These are phyloP conservation scores for Arion vulgaris DNA, from an alignment of 1,140 invertebrate genomes.

Conservation along the genomic window DNA sequence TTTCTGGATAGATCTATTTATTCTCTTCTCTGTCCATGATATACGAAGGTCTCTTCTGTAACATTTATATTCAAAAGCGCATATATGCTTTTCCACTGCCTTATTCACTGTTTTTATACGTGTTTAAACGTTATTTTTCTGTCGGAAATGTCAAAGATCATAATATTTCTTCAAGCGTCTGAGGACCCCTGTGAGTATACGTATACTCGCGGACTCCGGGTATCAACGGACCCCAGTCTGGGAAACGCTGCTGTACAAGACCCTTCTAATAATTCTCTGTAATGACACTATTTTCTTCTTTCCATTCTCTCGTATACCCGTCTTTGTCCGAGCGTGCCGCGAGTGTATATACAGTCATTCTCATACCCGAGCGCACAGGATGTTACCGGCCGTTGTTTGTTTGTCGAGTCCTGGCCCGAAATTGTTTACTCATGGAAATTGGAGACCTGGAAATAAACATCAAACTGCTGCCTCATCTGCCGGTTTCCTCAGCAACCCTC, in stretches of 20 bases:
- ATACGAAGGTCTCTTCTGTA: no score
- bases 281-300: not conserved
- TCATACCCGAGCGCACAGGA: not conserved
- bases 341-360: not conserved
- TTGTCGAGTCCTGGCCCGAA: not conserved
- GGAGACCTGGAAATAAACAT: slow-evolving; percentile 25
- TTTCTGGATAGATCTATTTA: no score
- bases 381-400: slow-evolving; percentile 21
- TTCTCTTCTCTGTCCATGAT: no score
- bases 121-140: no score
- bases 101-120: no score
- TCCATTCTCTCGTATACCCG: not conserved
- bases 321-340: slow-evolving; percentile 9
- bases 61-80: no score
- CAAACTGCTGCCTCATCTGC: slow-evolving; percentile 20
- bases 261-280: not conserved
- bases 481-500: slow-evolving; percentile 1
- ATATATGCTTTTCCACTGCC: no score
- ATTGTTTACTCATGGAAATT: slow-evolving; percentile 29
- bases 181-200: no score
- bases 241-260: not conserved
- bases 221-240: no score
- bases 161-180: no score
- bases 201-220: no score
- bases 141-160: no score